These are phyloP conservation scores for Parasteatoda lunata DNA, from an alignment of 2,888 invertebrate species.

Conservation along the genomic window DNA sequence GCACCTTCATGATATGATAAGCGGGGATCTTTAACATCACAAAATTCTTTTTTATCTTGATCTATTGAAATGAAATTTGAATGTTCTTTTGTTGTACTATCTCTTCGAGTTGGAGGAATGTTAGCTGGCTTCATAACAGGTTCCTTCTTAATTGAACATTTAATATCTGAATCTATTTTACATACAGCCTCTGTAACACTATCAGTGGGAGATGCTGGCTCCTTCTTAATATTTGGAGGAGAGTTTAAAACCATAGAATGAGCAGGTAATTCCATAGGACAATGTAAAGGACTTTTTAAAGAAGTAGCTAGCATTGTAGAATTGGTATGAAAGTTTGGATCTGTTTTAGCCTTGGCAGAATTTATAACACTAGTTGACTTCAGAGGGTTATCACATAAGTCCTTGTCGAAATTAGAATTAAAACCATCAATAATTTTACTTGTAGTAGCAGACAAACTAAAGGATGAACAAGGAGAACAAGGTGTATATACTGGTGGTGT, in stretches of 20 bases:
- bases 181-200: conserved; percentile 49
- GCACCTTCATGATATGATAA: conserved; percentile 47
- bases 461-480: conserved; percentile 51
- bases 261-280: conserved; percentile 39
- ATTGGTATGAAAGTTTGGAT: conserved; percentile 39
- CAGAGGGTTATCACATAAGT: conserved; percentile 18
- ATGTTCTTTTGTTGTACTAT: conserved; percentile 41
- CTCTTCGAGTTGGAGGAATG: conserved; percentile 55
- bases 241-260: conserved; percentile 35
- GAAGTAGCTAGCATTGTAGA: conserved; percentile 47
- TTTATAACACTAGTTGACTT: conserved; percentile 36
- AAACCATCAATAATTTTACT: conserved; percentile 27
- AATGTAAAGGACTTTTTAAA: conserved; percentile 50
- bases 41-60: conserved; percentile 55
- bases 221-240: conserved; percentile 38
- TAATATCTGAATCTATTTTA: conserved; percentile 45
- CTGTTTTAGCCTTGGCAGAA: conserved; percentile 46
- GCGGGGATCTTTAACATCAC: conserved; percentile 53
- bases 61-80: conserved; percentile 39
- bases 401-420: conserved; percentile 9
- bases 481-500: conserved; percentile 46
- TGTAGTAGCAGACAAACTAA: conserved; percentile 16
- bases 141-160: conserved; percentile 47
- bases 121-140: conserved; percentile 15
- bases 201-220: conserved; percentile 45